These are phyloP conservation scores for Oreochromis mossambicus DNA, from an alignment of 2,797 vertebrate genomes.

Conservation along the genomic window DNA sequence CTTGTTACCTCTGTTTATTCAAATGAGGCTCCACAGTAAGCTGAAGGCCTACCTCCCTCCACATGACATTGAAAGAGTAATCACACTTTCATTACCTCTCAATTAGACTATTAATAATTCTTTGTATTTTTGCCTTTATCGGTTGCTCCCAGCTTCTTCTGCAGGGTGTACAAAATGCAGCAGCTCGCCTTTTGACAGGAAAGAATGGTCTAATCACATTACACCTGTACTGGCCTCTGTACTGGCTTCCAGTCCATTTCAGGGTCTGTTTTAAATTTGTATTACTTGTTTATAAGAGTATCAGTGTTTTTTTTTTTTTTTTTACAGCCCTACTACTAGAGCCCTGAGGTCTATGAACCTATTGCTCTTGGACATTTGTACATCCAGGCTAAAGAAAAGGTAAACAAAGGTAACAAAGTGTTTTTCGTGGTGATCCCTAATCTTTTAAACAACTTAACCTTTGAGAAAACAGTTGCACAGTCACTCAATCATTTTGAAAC, in stretches of 20 bases:
- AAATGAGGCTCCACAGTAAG: neutral
- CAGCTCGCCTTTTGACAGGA: neutral
- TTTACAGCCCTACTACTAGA: neutral
- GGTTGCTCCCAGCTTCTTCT: neutral
- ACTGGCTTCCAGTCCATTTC: neutral
- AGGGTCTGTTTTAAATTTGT: neutral
- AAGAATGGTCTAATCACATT: neutral
- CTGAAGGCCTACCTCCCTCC: neutral
- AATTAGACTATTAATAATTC: neutral
- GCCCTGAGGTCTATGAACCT: neutral
- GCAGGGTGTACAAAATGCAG: neutral
- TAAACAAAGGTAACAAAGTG: neutral
- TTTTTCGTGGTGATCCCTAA: neutral
- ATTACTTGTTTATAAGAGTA: neutral
- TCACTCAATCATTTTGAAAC: neutral
- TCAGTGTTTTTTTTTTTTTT: neutral
- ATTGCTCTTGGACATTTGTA: neutral
- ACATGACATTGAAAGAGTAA: neutral
- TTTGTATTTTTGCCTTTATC: neutral
- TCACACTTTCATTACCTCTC: neutral
- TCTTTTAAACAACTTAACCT: neutral
- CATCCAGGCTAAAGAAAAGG: neutral
- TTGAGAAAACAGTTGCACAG: neutral
- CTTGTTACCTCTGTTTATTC: neutral
- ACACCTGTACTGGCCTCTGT: neutral